These are phyloP conservation scores for Anser brachyrhynchus DNA, from an alignment of 2,113 vertebrate species.

Conservation along the genomic window DNA sequence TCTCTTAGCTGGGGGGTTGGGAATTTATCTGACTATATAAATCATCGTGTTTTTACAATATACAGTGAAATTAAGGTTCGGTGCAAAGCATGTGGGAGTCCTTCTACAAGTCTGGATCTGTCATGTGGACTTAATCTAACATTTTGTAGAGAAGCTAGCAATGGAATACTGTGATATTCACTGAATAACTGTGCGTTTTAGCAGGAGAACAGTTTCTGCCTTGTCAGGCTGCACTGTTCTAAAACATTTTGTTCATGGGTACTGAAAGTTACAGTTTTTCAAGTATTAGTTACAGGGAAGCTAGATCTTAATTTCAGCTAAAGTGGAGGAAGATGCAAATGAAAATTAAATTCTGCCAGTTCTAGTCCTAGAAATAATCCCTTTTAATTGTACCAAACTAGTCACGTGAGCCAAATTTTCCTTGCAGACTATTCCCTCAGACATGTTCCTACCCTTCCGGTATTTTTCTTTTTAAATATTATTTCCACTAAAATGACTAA, in stretches of 20 bases:
- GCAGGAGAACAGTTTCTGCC: neutral
- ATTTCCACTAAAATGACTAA: slow-evolving; percentile 51
- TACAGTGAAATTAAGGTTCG: neutral
- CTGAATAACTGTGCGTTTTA: neutral
- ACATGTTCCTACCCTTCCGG: neutral
- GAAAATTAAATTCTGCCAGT: neutral
- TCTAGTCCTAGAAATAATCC: neutral
- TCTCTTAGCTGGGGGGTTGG: neutral
- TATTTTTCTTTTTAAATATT: slow-evolving; percentile 35
- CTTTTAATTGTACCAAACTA: neutral
- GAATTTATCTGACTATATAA: neutral
- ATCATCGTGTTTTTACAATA: neutral
- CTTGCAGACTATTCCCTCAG: slow-evolving; percentile 16
- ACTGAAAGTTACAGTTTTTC: neutral
- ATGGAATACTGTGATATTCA: neutral
- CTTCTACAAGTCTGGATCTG: neutral
- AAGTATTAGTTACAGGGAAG: neutral
- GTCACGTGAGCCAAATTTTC: slow-evolving; percentile 16
- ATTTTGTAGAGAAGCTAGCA: neutral
- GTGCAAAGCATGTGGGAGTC: neutral
- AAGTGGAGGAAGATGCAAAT: neutral
- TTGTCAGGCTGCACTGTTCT: neutral
- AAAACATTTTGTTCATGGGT: neutral
- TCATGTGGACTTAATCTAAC: neutral
- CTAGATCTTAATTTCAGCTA: neutral